These are phyloP conservation scores for Tiliacea citrago DNA, from an alignment of 2,888 invertebrate genomes.

Conservation along the genomic window DNA sequence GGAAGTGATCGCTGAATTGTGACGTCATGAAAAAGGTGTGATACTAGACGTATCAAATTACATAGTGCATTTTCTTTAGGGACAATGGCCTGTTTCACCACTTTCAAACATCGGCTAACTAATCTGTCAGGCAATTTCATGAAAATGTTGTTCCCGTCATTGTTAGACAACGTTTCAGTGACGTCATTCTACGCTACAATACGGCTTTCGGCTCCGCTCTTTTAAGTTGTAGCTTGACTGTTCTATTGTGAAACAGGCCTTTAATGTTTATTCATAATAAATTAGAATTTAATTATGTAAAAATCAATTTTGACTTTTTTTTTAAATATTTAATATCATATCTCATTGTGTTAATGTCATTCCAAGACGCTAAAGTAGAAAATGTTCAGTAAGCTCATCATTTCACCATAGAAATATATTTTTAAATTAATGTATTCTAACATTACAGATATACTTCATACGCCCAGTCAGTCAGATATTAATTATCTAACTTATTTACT, in stretches of 20 bases:
- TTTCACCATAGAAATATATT: not conserved
- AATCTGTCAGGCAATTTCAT: not conserved
- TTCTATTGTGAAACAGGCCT: not conserved
- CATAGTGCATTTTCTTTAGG: not conserved
- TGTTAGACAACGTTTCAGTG: not conserved
- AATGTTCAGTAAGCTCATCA: constrained; percentile 37
- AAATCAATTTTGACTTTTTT: not conserved
- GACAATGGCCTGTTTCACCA: not conserved
- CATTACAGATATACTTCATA: constrained; percentile 22
- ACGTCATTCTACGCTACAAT: not conserved
- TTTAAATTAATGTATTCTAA: constrained; percentile 6
- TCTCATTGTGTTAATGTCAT: too few relatives aligned
- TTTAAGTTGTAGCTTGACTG: not conserved
- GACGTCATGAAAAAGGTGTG: not conserved
- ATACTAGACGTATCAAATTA: not conserved
- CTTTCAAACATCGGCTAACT: not conserved
- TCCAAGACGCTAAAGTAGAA: constrained; percentile 20
- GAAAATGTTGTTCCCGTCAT: not conserved
- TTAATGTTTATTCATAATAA: constrained; percentile 3
- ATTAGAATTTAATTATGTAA: constrained; percentile 13
- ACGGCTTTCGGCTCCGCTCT: not conserved
- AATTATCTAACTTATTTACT: not conserved
- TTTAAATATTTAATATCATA: not conserved
- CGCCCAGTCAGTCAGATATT: not conserved
- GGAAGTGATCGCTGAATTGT: not conserved